Evolutionary conservation across 2,113 vertebrate species (phyloP).

Genomic region (Shinisaurus crocodilurus): DNA sequence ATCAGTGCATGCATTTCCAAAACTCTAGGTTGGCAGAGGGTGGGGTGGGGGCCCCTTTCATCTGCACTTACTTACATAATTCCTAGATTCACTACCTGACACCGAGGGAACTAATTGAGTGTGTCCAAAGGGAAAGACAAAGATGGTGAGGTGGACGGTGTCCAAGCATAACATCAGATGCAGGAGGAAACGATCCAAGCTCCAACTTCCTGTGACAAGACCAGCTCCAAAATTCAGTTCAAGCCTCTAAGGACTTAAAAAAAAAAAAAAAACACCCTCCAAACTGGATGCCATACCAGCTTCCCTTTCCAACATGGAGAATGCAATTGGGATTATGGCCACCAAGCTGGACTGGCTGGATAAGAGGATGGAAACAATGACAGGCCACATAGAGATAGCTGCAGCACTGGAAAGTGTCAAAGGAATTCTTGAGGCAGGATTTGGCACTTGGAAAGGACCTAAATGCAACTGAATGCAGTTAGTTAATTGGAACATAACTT

Average conservation of each 20-base stretch:
- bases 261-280: neutral
- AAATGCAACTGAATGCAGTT: neutral
- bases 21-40: neutral
- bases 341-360: conserved; percentile 18
- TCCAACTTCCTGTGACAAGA: conserved; percentile 15
- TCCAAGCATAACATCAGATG: conserved; percentile 19
- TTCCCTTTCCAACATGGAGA: conserved; percentile 33
- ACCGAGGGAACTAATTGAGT: neutral
- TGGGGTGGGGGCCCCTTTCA: neutral
- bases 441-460: neutral
- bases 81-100: neutral
- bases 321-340: conserved; percentile 9
- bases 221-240: conserved; percentile 27
- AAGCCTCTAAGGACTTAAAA: neutral
- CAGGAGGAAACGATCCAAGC: conserved; percentile 10
- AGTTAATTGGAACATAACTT: conserved; percentile 4
- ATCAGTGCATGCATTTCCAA: neutral
- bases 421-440: conserved; percentile 18
- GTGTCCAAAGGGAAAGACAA: conserved; percentile 5
- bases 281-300: neutral
- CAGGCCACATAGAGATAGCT: neutral
- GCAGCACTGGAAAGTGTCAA: conserved; percentile 1
- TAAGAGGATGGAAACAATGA: neutral
- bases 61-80: conserved; percentile 4
- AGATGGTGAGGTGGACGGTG: conserved; percentile 1